Percentiles rank a stretch among this genome's conserved stretches.
phyloP scores from a whole-genome alignment of 1,140 invertebrate genomes.

The Aphidius ervi region DNA sequence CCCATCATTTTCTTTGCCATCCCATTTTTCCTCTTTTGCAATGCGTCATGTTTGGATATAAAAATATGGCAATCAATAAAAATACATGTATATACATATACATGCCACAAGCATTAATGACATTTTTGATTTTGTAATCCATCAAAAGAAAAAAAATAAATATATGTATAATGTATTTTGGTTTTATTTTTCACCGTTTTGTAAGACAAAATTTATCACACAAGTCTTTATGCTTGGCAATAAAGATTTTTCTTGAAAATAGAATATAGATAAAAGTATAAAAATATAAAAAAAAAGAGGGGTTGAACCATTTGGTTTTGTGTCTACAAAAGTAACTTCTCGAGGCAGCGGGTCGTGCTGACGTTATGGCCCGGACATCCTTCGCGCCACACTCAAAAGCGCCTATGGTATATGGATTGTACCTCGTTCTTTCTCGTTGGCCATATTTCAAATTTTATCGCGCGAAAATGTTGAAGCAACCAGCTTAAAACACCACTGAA shows the following conservation, averaged over 20 bases:
- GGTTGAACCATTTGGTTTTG: too few relatives aligned
- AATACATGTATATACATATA: too few relatives aligned
- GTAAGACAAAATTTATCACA: too few relatives aligned
- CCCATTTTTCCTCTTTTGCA: not conserved
- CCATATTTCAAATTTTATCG: constrained; percentile 53
- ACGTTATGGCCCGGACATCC: constrained; percentile 50
- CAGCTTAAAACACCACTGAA: constrained; percentile 15
- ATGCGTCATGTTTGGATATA: constrained; percentile 15
- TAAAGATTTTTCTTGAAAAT: too few relatives aligned
- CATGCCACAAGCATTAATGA: too few relatives aligned
- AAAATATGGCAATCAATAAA: not conserved
- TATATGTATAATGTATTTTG: too few relatives aligned
- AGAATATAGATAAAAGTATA: too few relatives aligned
- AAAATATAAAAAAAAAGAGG: too few relatives aligned
- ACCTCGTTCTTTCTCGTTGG: constrained; percentile 1
- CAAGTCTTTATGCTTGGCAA: too few relatives aligned
- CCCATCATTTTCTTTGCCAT: constrained; percentile 3
- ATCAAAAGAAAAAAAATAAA: too few relatives aligned
- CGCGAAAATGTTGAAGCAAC: constrained; percentile 35
- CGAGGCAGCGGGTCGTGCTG: constrained; percentile 26
- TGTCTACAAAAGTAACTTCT: constrained; percentile 29
- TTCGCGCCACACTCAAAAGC: constrained; percentile 26
- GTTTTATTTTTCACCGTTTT: too few relatives aligned
- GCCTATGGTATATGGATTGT: constrained; percentile 8
- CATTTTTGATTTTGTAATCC: too few relatives aligned